phyloP scores from a whole-genome alignment of 1,140 invertebrate species.

The Solen grandis region DNA sequence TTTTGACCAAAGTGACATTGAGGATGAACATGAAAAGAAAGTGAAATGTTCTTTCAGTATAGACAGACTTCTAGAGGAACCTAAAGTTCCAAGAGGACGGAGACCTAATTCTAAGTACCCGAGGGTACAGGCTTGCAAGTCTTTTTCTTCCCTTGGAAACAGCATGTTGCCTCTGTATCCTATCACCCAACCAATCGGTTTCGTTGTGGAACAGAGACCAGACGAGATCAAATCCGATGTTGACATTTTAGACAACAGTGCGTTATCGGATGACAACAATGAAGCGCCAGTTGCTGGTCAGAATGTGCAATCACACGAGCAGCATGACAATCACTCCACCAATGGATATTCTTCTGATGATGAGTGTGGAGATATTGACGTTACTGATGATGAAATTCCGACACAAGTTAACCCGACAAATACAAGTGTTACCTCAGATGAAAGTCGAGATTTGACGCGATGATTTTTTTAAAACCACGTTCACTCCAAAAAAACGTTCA shows the following conservation, averaged over 20 bases:
- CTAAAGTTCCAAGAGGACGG: constrained; percentile 61
- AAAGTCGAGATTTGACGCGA: not conserved
- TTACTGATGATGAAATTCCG: constrained; percentile 45
- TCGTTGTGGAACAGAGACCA: constrained; percentile 71
- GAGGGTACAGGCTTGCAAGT: constrained; percentile 81
- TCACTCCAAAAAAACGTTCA: not conserved
- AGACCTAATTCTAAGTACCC: constrained; percentile 82
- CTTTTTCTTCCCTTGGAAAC: constrained; percentile 72
- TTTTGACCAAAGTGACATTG: constrained; percentile 10
- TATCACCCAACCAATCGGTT: constrained; percentile 81
- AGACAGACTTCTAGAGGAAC: constrained; percentile 66
- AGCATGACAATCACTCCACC: not conserved
- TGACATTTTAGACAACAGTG: constrained; percentile 37
- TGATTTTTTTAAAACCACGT: not conserved
- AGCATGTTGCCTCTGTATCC: constrained; percentile 80
- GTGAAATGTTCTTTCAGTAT: constrained; percentile 64
- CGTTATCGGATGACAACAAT: constrained; percentile 26
- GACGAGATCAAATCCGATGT: constrained; percentile 42
- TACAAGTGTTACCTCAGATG: not conserved
- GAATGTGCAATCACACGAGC: constrained; percentile 33
- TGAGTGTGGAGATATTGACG: constrained; percentile 37
- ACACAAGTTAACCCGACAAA: not conserved
- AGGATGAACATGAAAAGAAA: constrained; percentile 48
- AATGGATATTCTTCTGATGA: constrained; percentile 20
- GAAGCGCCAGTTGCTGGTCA: not conserved